Evolutionary conservation across 2,797 vertebrate species (phyloP).

Genomic region (Protosalanx chinensis): DNA sequence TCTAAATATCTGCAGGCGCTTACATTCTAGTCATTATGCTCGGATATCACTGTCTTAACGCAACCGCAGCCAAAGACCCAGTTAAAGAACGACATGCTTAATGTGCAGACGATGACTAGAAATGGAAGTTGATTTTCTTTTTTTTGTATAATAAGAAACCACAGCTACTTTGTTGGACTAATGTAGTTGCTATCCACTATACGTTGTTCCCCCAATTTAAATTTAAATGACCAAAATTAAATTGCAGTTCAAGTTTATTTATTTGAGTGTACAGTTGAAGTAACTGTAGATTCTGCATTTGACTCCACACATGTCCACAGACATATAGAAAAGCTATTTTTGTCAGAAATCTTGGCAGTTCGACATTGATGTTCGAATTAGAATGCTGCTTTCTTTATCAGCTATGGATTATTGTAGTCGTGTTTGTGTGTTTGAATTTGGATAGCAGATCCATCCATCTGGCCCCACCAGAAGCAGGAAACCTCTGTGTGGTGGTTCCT

Average conservation of each 20-base stretch:
- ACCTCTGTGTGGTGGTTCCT: constrained; percentile 41
- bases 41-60: constrained; percentile 49
- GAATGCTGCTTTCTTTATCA: constrained; percentile 37
- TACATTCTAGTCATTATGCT: constrained; percentile 54
- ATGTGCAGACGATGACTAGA: constrained; percentile 55
- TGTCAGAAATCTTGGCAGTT: constrained; percentile 16
- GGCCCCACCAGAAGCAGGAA: constrained; percentile 18
- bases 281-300: background rate
- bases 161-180: background rate
- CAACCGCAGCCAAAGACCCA: constrained; percentile 36
- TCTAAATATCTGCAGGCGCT: constrained; percentile 67
- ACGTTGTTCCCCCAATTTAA: background rate
- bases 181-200: constrained; percentile 7
- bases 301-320: background rate
- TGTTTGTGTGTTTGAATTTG: constrained; percentile 51
- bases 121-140: constrained; percentile 37
- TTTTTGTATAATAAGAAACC: constrained; percentile 2
- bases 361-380: constrained; percentile 58
- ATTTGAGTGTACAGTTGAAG: background rate
- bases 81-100: constrained; percentile 56
- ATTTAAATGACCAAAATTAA: background rate
- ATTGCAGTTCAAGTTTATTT: constrained; percentile 2
- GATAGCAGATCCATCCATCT: constrained; percentile 36
- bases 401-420: constrained; percentile 28
- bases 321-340: constrained; percentile 9